phyloP scores from a whole-genome alignment of 1,140 invertebrate species.

The Aporrectodea caliginosa region DNA sequence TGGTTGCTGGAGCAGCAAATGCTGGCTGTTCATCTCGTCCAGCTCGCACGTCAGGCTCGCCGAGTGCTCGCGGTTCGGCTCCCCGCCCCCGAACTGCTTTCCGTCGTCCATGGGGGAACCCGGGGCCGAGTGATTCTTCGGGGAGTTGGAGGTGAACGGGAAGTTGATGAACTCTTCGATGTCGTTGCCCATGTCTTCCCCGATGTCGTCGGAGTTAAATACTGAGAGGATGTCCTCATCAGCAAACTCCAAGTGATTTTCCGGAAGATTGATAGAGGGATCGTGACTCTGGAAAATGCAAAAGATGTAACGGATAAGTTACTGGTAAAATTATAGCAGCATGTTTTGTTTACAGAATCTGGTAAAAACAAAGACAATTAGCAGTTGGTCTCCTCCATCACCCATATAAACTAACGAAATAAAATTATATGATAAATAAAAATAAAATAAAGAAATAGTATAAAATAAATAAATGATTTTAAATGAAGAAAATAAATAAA shows the following conservation, averaged over 20 bases:
- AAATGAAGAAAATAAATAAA: too few relatives aligned
- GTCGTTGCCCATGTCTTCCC: conserved; percentile 69
- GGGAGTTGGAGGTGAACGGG: conserved; percentile 64
- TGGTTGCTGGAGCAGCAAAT: conserved; percentile 85
- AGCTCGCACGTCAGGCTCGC: conserved; percentile 34
- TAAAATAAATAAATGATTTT: too few relatives aligned
- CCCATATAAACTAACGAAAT: too few relatives aligned
- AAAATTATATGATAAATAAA: too few relatives aligned
- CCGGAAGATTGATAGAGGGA: conserved; percentile 1
- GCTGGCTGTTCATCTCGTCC: conserved; percentile 43
- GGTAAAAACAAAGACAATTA: too few relatives aligned
- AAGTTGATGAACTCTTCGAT: conserved; percentile 69
- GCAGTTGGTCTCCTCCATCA: too few relatives aligned
- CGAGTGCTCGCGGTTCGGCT: conserved; percentile 35
- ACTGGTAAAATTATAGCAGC: too few relatives aligned
- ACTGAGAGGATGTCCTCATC: conserved; percentile 16
- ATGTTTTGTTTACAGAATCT: too few relatives aligned
- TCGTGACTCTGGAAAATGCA: background rate
- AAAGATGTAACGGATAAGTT: too few relatives aligned
- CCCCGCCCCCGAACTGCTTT: conserved; percentile 35
- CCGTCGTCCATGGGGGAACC: conserved; percentile 61
- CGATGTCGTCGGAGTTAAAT: conserved; percentile 3
- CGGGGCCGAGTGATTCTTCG: conserved; percentile 37
- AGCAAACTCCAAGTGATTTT: background rate
- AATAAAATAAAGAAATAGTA: too few relatives aligned